Percentiles rank a stretch among this genome's conserved stretches.
Conservation (phyloP, 2,797 vertebrate species). For the Chaunax sp. region DNA sequence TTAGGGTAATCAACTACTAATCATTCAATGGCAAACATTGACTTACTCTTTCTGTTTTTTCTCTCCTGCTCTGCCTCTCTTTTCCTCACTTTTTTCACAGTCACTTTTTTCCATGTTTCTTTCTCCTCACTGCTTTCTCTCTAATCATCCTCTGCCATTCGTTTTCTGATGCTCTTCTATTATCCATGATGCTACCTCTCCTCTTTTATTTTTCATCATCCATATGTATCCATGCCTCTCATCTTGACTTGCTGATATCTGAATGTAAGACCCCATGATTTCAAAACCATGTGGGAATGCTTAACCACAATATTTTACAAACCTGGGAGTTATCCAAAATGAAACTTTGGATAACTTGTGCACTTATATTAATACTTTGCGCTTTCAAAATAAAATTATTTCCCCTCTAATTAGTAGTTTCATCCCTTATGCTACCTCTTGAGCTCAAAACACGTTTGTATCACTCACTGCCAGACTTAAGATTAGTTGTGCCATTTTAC, state of each 20-base stretch:
- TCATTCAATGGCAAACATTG: slow-evolving; percentile 54
- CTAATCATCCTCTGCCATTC: slow-evolving; percentile 8
- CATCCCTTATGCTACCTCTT: neutral
- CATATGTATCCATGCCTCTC: neutral
- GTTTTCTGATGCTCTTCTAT: slow-evolving; percentile 19
- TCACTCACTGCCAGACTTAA: too few species aligned
- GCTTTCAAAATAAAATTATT: too few species aligned
- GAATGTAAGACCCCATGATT: slow-evolving; percentile 5
- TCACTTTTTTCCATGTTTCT: slow-evolving; percentile 13
- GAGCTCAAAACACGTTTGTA: neutral
- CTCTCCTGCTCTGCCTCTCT: neutral
- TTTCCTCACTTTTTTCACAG: slow-evolving; percentile 11
- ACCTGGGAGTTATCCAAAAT: neutral
- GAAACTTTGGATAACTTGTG: neutral
- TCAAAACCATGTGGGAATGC: neutral
- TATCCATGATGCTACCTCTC: neutral
- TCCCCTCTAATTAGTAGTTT: neutral
- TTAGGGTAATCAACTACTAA: slow-evolving; percentile 39
- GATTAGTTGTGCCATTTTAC: neutral
- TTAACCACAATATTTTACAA: neutral
- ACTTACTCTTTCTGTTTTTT: slow-evolving; percentile 12
- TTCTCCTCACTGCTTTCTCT: slow-evolving; percentile 11
- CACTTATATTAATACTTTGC: neutral
- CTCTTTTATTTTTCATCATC: slow-evolving; percentile 10
- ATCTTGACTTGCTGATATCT: slow-evolving; percentile 1